Percentiles rank a stretch among this genome's conserved stretches.
Conservation (phyloP, 1,140 invertebrate species). For the Lerema accius region DNA sequence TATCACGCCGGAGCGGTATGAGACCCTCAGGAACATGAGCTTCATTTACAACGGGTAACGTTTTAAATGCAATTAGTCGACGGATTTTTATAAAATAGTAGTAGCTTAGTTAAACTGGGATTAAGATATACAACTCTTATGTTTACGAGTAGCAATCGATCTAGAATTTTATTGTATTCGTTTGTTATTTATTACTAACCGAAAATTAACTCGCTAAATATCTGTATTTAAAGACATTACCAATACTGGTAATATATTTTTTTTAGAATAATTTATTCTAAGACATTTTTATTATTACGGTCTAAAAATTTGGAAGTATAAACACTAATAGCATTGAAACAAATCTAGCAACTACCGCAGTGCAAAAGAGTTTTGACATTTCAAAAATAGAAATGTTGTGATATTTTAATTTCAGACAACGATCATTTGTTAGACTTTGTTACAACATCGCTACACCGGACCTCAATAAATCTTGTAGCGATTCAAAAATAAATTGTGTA, state of each 20-base stretch:
- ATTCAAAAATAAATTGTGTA: conserved; percentile 27
- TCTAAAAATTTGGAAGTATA: neutral
- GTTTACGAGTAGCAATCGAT: too few species aligned
- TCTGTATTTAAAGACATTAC: too few species aligned
- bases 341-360: neutral
- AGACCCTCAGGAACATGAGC: conserved; percentile 12
- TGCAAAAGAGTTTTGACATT: neutral
- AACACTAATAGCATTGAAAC: neutral
- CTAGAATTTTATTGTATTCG: too few species aligned
- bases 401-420: neutral
- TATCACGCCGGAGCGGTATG: conserved; percentile 23
- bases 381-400: conserved; percentile 1
- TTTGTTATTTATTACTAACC: too few species aligned
- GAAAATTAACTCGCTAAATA: too few species aligned
- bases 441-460: conserved; percentile 5
- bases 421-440: conserved; percentile 10
- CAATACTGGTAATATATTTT: too few species aligned
- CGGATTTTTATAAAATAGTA: too few species aligned
- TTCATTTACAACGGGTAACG: conserved; percentile 17
- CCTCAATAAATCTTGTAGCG: conserved; percentile 29
- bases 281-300: too few species aligned
- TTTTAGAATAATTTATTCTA: too few species aligned
- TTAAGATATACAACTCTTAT: too few species aligned
- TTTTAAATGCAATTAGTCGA: conserved; percentile 15
- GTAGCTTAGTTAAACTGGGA: too few species aligned